Evolutionary conservation across 2,888 invertebrate genomes (phyloP), one percentile per base, ranked within the genome.

Genomic region (Macaria notata): DNA sequence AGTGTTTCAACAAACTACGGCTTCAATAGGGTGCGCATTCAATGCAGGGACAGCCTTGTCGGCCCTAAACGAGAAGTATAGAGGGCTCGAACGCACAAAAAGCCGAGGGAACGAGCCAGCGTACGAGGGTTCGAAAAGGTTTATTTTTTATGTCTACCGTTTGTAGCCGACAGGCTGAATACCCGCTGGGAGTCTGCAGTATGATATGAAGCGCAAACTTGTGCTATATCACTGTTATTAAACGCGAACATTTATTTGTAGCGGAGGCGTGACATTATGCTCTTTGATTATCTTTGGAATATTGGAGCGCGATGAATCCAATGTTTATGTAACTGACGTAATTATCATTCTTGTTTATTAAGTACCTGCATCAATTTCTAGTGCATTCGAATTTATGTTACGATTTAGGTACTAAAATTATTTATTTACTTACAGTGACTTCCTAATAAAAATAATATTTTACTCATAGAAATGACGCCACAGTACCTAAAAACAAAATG

Each of bases 101-200:
- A 86, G 80, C 77, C 61, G 76, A 81, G 84, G 84, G 84, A 79
- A 75, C 72, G 43, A 50, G 31, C 9, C 5, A 50, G 55, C 46
- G 62, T 65, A 56, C 70, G 76, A 74, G 83, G 83, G 80, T 77
- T 76, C 71, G 73, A 61, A 71, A 68, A 75, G 78, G 79, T 83
- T 77, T 76, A 76, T 84, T 86, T 86, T 86, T 86, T 86, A 80
- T 80, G 71, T 71, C 68, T 65, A 70, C 69, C 69, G 63, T 66
- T 60, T 41, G 71, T 66, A 68, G 54, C 71, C 59, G 61, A 65
- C 65, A 53, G 57, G 59, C 56, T 58, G 33, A 1, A 6, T 7
- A 64, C 50, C 59, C 53, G 63, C 56, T 43, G 57, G 52, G 59
- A 59, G 47, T 36, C n/a, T 41, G 54, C 45, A 41, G 29, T 29